Evolutionary conservation across 2,888 invertebrate species (phyloP), one percentile per base, ranked within the genome.

Genomic region (Tetragonisca angustula): DNA sequence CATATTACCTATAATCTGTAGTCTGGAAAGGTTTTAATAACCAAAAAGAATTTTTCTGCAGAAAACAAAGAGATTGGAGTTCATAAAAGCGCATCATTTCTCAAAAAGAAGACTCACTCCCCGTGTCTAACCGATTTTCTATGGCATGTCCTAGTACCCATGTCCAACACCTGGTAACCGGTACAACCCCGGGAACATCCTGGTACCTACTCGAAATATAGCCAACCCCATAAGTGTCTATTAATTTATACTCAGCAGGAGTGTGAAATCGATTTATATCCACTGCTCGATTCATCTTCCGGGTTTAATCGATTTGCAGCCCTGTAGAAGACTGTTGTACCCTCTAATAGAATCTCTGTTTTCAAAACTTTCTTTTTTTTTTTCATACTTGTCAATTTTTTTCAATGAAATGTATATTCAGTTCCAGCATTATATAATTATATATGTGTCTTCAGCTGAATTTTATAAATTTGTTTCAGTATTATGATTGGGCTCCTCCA

Each of bases 201-300:
- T 84, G 89, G 87, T 87, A 87, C 83, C 88, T 83, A 90, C 89
- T 86, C 81, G 85, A 87, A 87, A 80, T 79, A 69, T 68, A 77
- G 76, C 83, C 79, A 81, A 61, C 61, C 83, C 78, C 81, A 86
- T 54, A 89, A 91, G 90, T 92, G 90, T 93, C 92, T 91, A 93
- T 93, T 92, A 93, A 93, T 93, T 93, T 92, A 90, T 87, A 91
- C 89, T 87, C 91, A 88, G 88, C 87, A 75, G 89, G 91, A 90
- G 91, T 89, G 91, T 91, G 90, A 92, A 92, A 93, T 93, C 92
- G 91, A 92, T 92, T 92, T 88, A 83, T 71, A 78, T 71, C 79
- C 75, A 78, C 73, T 76, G 9, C 68, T 71, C 69, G 76, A 83
- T 82, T 79, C 68, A 52, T 71, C 71, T 78, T 69, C 43, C 52